phyloP scores from a whole-genome alignment of 2,888 invertebrate genomes.

The Carpatolechia fugitivella region DNA sequence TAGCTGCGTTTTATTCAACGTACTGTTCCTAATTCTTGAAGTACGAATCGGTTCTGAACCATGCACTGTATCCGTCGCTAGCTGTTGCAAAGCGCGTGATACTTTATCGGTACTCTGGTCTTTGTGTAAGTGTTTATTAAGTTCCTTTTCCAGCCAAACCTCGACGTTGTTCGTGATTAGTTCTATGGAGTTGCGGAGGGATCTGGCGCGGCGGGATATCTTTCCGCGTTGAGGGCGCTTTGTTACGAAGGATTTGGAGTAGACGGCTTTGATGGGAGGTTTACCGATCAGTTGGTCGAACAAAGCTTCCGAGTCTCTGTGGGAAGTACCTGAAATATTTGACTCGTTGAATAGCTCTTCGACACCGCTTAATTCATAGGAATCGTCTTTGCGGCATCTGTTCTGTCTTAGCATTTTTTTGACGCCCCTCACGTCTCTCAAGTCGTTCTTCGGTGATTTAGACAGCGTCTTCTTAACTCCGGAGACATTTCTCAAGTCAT shows the following conservation, averaged over 20 bases:
- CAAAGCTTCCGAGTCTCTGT: constrained; percentile 33
- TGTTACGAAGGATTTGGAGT: constrained; percentile 49
- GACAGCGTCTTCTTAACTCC: constrained; percentile 50
- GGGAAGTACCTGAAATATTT: constrained; percentile 19
- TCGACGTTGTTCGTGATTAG: constrained; percentile 43
- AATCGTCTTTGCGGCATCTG: constrained; percentile 26
- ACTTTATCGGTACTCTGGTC: constrained; percentile 16
- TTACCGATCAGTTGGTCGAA: constrained; percentile 53
- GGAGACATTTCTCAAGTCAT: constrained; percentile 56
- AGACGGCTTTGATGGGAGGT: constrained; percentile 42
- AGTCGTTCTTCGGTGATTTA: constrained; percentile 49
- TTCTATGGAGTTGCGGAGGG: constrained; percentile 43
- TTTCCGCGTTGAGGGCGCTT: constrained; percentile 29
- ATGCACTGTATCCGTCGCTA: constrained; percentile 47
- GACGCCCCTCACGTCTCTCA: constrained; percentile 54
- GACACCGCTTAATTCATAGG: constrained; percentile 55
- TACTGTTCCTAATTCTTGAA: constrained; percentile 35
- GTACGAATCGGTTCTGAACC: constrained; percentile 37
- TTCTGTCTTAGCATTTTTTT: constrained; percentile 38
- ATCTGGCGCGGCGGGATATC: constrained; percentile 28
- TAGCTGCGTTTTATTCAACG: constrained; percentile 14
- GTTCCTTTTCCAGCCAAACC: constrained; percentile 50
- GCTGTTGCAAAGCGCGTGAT: constrained; percentile 42
- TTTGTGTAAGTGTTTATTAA: constrained; percentile 34
- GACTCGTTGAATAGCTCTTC: constrained; percentile 53